Conservation (phyloP, 2,113 vertebrate species). For the Orientallactaga bullata region DNA sequence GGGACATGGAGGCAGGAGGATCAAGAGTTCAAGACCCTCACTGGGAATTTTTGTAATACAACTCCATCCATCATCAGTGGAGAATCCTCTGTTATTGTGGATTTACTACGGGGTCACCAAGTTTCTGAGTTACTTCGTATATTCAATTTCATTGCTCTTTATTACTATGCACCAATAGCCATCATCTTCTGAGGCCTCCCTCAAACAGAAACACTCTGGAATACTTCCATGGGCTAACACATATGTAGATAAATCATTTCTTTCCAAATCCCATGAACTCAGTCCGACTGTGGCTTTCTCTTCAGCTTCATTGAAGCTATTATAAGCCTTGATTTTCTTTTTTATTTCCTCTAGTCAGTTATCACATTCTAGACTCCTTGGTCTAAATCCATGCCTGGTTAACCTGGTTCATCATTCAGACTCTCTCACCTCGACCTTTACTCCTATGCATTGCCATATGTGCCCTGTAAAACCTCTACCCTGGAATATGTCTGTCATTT, state of each 20-base stretch:
- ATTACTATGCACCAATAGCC: background rate
- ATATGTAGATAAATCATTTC: background rate
- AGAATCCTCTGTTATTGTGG: background rate
- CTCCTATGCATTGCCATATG: background rate
- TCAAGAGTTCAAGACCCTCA: background rate
- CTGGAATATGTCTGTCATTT: background rate
- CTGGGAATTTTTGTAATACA: background rate
- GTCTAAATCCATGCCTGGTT: background rate
- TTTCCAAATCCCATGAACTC: background rate
- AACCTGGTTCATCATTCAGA: background rate
- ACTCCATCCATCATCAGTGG: background rate
- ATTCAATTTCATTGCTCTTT: background rate
- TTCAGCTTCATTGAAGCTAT: background rate
- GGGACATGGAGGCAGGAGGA: no score
- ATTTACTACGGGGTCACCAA: background rate
- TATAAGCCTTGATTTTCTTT: background rate
- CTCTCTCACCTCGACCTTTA: background rate
- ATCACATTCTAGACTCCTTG: background rate
- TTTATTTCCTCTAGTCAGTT: background rate
- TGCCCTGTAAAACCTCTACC: background rate
- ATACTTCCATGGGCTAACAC: background rate
- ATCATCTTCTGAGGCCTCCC: background rate
- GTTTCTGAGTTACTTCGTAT: background rate
- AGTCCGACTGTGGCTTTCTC: background rate
- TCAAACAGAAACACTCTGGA: constrained; percentile 1